phyloP scores from a whole-genome alignment of 1,140 invertebrate species.

The Zeugodacus cucurbitae region DNA sequence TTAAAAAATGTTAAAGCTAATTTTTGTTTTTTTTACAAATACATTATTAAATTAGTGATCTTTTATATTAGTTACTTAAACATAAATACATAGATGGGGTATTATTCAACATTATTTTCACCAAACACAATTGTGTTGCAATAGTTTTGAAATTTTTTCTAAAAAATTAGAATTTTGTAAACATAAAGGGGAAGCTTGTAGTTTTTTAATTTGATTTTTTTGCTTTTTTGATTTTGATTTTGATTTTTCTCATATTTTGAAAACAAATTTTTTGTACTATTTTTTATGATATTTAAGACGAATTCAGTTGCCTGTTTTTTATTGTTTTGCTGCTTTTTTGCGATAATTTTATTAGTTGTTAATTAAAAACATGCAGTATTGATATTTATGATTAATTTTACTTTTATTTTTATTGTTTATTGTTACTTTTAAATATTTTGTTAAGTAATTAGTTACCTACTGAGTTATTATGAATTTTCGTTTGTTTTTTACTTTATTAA shows the following conservation, averaged over 20 bases:
- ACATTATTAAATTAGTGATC: neutral
- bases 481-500: neutral
- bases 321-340: neutral
- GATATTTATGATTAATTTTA: neutral
- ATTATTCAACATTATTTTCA: neutral
- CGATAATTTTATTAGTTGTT: neutral
- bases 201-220: neutral
- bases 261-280: neutral
- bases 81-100: neutral
- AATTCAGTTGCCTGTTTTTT: neutral
- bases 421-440: neutral
- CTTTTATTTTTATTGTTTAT: neutral
- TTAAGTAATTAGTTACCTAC: neutral
- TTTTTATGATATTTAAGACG: neutral
- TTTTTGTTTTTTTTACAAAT: neutral
- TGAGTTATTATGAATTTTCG: neutral
- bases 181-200: neutral
- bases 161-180: neutral
- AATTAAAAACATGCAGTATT: neutral
- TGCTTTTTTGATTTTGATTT: neutral
- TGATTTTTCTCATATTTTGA: neutral
- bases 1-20: conserved; percentile 29
- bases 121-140: neutral
- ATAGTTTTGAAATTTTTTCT: neutral
- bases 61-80: neutral